A percentile compares a stretch with the other conserved stretches of the same genome.
Evolutionary conservation across 1,140 invertebrate species (phyloP).

Genomic region (Dendrolimus kikuchii): DNA sequence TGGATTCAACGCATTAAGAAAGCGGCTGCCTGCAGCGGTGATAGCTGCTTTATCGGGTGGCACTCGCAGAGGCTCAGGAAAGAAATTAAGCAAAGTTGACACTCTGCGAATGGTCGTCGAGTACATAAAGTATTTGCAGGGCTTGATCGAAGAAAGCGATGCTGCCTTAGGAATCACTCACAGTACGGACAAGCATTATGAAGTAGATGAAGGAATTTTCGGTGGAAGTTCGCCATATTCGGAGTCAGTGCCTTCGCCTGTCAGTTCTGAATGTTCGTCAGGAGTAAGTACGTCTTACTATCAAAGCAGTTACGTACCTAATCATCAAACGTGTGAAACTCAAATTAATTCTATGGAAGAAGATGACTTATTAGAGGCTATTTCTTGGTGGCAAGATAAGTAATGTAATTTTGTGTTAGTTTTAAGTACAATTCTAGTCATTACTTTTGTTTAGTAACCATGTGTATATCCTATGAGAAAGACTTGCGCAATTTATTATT

Average conservation of each 20-base stretch:
- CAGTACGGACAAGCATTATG: constrained; percentile 29
- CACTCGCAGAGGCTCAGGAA: constrained; percentile 79
- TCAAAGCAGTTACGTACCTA: constrained; percentile 35
- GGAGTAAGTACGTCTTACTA: constrained; percentile 57
- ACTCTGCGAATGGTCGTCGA: constrained; percentile 94
- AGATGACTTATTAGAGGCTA: constrained; percentile 85
- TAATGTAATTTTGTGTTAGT: constrained; percentile 23
- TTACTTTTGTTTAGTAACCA: too few species aligned
- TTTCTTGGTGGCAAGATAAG: constrained; percentile 83
- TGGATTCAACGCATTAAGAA: constrained; percentile 89
- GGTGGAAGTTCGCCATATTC: constrained; percentile 72
- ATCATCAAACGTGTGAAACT: constrained; percentile 53
- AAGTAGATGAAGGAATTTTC: constrained; percentile 61
- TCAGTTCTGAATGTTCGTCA: constrained; percentile 80
- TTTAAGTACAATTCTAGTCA: constrained; percentile 19
- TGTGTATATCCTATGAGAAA: too few species aligned
- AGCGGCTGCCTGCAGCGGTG: constrained; percentile 86
- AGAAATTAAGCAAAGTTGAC: constrained; percentile 96
- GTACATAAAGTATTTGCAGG: constrained; percentile 92
- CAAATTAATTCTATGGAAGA: constrained; percentile 78
- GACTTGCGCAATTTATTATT: too few species aligned
- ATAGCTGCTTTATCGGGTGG: constrained; percentile 80
- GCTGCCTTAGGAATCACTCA: constrained; percentile 30
- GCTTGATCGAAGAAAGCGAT: constrained; percentile 81
- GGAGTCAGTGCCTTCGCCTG: constrained; percentile 78